Conservation (phyloP, 2,113 vertebrate genomes). For the Kryptolebias marmoratus region DNA sequence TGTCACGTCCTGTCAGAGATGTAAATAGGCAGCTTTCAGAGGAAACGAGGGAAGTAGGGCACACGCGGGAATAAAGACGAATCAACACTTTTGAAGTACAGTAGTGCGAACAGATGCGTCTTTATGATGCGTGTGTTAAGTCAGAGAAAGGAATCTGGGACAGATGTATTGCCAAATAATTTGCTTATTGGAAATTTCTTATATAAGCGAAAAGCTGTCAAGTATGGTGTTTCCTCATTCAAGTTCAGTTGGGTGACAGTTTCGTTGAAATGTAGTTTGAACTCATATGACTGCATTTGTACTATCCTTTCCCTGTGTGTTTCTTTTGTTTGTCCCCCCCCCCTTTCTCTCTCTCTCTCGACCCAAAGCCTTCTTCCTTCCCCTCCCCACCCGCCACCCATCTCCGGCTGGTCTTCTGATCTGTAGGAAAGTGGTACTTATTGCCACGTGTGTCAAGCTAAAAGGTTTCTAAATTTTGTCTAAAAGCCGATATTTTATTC, state of each 20-base stretch:
- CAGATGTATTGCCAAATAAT: conserved; percentile 40
- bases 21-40: conserved; percentile 66
- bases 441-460: too few species aligned
- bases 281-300: conserved; percentile 2
- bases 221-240: too few species aligned
- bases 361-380: conserved; percentile 55
- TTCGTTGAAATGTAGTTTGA: conserved; percentile 13
- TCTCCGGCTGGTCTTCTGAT: conserved; percentile 29
- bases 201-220: neutral
- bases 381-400: conserved; percentile 51
- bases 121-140: conserved; percentile 17
- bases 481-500: too few species aligned
- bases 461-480: too few species aligned
- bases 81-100: conserved; percentile 46
- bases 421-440: conserved; percentile 15
- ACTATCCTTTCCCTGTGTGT: conserved; percentile 17
- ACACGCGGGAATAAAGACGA: conserved; percentile 50
- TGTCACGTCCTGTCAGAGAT: conserved; percentile 71
- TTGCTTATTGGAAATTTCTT: conserved; percentile 40
- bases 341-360: neutral
- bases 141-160: conserved; percentile 27
- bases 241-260: too few species aligned
- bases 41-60: conserved; percentile 59
- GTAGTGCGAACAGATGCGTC: conserved; percentile 27
- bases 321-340: conserved; percentile 49